Evolutionary conservation across 2,113 vertebrate genomes (phyloP).

Genomic region (Silurus asotus): DNA sequence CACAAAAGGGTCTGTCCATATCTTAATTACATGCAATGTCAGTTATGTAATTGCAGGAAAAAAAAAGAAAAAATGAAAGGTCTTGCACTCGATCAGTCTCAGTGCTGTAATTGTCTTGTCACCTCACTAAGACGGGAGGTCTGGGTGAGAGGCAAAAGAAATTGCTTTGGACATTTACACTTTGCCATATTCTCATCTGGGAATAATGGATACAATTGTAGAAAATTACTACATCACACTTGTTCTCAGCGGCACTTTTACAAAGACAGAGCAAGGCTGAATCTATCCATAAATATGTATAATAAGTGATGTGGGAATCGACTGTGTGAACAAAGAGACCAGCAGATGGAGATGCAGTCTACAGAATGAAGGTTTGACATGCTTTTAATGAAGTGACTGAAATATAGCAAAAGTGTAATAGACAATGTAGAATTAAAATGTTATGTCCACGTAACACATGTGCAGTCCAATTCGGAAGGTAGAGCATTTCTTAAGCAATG

Average conservation of each 20-base stretch:
- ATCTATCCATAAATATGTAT: constrained; percentile 2
- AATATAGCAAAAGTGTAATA: background rate
- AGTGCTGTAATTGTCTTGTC: constrained; percentile 50
- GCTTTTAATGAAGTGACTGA: background rate
- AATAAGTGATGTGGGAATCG: background rate
- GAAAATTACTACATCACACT: constrained; percentile 38
- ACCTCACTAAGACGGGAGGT: constrained; percentile 34
- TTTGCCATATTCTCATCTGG: constrained; percentile 50
- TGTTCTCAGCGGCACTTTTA: constrained; percentile 1
- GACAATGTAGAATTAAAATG: background rate
- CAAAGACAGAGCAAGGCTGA: constrained; percentile 11
- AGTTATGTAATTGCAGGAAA: constrained; percentile 35
- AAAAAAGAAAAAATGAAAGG: constrained; percentile 28
- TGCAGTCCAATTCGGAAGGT: no score
- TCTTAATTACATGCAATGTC: constrained; percentile 45
- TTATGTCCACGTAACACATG: background rate
- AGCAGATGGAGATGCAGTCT: constrained; percentile 52
- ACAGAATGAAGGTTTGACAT: background rate
- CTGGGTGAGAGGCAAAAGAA: constrained; percentile 30
- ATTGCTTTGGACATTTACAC: constrained; percentile 50
- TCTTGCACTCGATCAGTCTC: constrained; percentile 43
- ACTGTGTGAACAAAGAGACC: background rate
- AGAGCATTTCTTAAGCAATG: no score
- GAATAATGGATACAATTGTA: constrained; percentile 46
- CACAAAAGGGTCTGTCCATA: constrained; percentile 34